Conservation (phyloP, 2,113 vertebrate species). For the Cryptotis parvus region DNA sequence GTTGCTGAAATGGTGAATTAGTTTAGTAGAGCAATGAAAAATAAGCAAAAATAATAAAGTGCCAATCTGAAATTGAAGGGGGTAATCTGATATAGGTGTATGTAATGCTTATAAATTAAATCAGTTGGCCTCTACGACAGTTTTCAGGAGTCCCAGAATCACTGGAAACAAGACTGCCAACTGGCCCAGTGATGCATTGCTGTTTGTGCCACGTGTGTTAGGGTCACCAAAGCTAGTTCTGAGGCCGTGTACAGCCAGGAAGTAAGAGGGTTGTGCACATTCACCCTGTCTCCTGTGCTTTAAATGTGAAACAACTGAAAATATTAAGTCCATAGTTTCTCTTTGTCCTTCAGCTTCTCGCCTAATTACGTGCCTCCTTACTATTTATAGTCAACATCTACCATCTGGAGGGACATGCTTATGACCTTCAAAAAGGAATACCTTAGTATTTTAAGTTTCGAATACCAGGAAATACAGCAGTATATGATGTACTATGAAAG, state of each 20-base stretch:
- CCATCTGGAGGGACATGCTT: not conserved
- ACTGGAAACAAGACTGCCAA: too few relatives aligned
- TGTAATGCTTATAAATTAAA: conserved; percentile 13
- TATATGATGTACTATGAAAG: not conserved
- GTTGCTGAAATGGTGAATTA: not conserved
- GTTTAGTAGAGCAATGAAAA: not conserved
- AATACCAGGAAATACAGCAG: not conserved
- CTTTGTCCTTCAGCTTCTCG: conserved; percentile 1
- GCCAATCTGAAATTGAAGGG: too few relatives aligned
- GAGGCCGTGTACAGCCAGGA: too few relatives aligned
- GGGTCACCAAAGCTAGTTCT: too few relatives aligned
- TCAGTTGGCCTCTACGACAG: too few relatives aligned
- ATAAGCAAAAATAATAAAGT: not conserved
- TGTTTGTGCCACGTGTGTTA: too few relatives aligned
- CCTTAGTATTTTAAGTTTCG: not conserved
- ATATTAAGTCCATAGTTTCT: not conserved
- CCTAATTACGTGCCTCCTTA: not conserved
- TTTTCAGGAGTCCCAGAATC: too few relatives aligned
- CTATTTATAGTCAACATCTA: not conserved
- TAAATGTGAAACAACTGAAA: conserved; percentile 34
- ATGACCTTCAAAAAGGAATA: not conserved
- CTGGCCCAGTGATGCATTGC: too few relatives aligned
- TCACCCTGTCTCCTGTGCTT: too few relatives aligned
- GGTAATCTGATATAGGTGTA: not conserved
- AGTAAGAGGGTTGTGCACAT: too few relatives aligned